phyloP scores from a whole-genome alignment of 1,140 invertebrate genomes.

The Eriocheir sinensis region DNA sequence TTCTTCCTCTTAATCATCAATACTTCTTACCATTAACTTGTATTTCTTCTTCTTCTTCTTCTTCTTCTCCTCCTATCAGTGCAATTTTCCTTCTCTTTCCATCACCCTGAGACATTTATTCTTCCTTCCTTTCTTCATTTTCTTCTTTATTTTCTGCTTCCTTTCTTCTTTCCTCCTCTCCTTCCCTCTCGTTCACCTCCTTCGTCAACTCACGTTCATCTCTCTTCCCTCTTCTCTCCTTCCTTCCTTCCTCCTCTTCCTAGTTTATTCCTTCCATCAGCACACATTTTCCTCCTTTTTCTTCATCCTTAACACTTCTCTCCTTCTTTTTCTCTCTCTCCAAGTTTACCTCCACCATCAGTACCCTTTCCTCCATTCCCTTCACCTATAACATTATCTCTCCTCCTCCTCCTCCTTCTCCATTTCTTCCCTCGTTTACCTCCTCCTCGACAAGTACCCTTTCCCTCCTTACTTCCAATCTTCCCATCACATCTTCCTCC shows the following conservation, averaged over 20 bases:
- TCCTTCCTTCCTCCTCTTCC: neutral
- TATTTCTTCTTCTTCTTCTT: too few species aligned
- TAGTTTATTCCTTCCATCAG: too few species aligned
- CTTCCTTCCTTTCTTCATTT: neutral
- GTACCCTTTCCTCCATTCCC: too few species aligned
- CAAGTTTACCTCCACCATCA: too few species aligned
- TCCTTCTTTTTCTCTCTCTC: too few species aligned
- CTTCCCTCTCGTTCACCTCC: neutral
- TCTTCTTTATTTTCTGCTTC: too few species aligned
- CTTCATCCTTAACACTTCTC: too few species aligned
- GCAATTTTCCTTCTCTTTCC: neutral
- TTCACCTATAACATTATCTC: too few species aligned
- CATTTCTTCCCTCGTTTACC: neutral
- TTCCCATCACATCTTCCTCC: neutral
- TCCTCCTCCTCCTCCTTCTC: neutral
- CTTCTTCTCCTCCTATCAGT: neutral
- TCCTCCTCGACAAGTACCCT: too few species aligned
- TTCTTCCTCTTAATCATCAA: neutral
- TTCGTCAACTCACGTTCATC: neutral
- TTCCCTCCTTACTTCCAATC: neutral
- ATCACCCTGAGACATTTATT: too few species aligned
- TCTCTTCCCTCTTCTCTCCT: neutral
- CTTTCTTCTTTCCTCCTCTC: neutral
- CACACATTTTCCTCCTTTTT: too few species aligned
- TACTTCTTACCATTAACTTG: neutral